Evolutionary conservation across 2,113 vertebrate genomes (phyloP), one percentile per base, ranked within the genome.

Genomic region (Ammodytes marinus): DNA sequence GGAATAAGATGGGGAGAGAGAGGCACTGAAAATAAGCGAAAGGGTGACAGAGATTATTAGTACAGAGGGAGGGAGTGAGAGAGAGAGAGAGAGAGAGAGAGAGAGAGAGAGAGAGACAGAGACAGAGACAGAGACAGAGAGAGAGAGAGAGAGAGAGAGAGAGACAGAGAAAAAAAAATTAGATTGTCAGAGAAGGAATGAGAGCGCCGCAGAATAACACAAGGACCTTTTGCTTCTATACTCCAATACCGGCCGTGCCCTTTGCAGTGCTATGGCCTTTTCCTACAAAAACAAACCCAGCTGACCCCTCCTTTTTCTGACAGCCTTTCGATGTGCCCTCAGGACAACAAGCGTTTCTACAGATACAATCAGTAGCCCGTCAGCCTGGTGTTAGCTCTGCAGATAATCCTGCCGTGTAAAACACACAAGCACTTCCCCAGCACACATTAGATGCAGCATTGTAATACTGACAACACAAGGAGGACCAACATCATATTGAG

Each of bases 221-320:
- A 2, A 39, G 77, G 86, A 88, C 85, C 89, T 90, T 91, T 89
- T 58, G 54, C 85, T 74, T 84, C 84, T 85, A 69, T 91, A 89
- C 85, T 86, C 27, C 27, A 58, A 64, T 79, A 86, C 79, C 19
- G 64, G 64, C 58, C 3, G 1, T 91, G 88, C 79, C 92, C 91
- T 93, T 92, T 92, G n/a, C 86, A 87, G 60, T 35, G 65, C 76
- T 43, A 60, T 87, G 73, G 86, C 84, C 87, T 91, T 92, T 89
- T 69, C 78, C 69, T 14, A 69, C 60, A 67, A 77, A 80, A 63
- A 75, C 77, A 49, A 80, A 86, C 69, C 70, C 69, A 46, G 74
- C 73, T 84, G 81, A 91, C 86, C 85, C 83, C 72, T 74, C 64
- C 70, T 89, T 75, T 89, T 75, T 61, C 83, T 79, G 89, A 89